These are phyloP conservation scores for Mimas tiliae DNA, from an alignment of 2,888 invertebrate genomes.

Conservation along the genomic window DNA sequence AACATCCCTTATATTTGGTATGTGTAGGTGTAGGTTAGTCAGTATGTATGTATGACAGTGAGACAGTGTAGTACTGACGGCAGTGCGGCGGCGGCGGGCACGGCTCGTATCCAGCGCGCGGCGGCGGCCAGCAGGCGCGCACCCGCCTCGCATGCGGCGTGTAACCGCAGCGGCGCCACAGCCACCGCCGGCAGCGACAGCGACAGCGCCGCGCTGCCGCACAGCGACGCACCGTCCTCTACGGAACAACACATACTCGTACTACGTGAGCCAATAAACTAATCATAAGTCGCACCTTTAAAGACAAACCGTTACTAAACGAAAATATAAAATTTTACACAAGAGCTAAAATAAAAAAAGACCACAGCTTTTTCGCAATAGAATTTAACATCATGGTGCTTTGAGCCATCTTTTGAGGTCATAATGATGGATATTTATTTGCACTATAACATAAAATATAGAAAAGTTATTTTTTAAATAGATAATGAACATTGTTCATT, in stretches of 20 bases:
- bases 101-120: slow-evolving; percentile 95
- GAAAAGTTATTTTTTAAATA: too few species aligned
- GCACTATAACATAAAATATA: too few species aligned
- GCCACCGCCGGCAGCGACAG: slow-evolving; percentile 96
- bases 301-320: too few species aligned
- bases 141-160: slow-evolving; percentile 98
- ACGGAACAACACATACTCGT: neutral
- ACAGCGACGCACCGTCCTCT: slow-evolving; percentile 38
- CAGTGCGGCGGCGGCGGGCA: slow-evolving; percentile 92
- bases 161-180: slow-evolving; percentile 96
- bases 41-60: neutral
- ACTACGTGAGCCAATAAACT: neutral
- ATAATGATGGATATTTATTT: too few species aligned
- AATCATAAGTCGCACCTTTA: too few species aligned
- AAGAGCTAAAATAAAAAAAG: too few species aligned
- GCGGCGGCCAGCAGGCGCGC: slow-evolving; percentile 95
- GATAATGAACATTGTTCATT: too few species aligned
- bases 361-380: too few species aligned
- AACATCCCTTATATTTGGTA: too few species aligned
- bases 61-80: slow-evolving; percentile 81
- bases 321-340: too few species aligned
- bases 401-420: too few species aligned
- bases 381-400: too few species aligned
- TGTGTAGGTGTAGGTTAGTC: neutral
- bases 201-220: slow-evolving; percentile 74